phyloP scores from a whole-genome alignment of 2,797 vertebrate species.

The Ceyx erithaca region DNA sequence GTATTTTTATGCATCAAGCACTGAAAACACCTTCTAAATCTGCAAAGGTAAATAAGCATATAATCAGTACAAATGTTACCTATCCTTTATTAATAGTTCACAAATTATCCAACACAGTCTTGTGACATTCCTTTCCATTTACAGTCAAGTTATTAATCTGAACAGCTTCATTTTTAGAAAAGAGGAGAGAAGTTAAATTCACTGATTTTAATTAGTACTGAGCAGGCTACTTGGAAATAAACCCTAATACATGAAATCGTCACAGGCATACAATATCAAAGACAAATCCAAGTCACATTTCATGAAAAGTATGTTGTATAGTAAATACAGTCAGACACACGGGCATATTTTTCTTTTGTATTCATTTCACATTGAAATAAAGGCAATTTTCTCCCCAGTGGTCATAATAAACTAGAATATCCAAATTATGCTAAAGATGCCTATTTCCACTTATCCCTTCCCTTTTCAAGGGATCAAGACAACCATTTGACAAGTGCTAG shows the following conservation, averaged over 20 bases:
- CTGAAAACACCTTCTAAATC: constrained; percentile 35
- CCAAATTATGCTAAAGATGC: constrained; percentile 8
- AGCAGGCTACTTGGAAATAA: constrained; percentile 21
- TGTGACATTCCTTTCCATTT: constrained; percentile 43
- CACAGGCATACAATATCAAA: background rate
- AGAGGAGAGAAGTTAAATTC: constrained; percentile 9
- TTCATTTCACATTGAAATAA: background rate
- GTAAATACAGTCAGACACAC: background rate
- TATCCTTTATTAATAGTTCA: background rate
- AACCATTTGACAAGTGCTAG: constrained; percentile 30
- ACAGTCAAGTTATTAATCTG: constrained; percentile 20
- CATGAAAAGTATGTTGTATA: too few relatives aligned
- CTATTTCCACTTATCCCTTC: background rate
- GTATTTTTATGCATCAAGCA: background rate
- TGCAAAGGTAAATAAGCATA: constrained; percentile 31
- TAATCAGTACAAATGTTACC: background rate
- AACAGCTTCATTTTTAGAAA: constrained; percentile 36
- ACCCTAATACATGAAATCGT: background rate
- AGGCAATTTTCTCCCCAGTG: constrained; percentile 3
- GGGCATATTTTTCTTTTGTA: background rate
- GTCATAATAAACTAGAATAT: constrained; percentile 12
- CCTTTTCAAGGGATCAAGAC: constrained; percentile 31
- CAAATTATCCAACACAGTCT: background rate
- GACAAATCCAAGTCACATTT: background rate
- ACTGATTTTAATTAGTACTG: constrained; percentile 55